A percentile compares a stretch with the other conserved stretches of the same genome.
Evolutionary conservation across 53 echinoderm and acorn worm species (phyloP).

Genomic region (Henricia sp.): DNA sequence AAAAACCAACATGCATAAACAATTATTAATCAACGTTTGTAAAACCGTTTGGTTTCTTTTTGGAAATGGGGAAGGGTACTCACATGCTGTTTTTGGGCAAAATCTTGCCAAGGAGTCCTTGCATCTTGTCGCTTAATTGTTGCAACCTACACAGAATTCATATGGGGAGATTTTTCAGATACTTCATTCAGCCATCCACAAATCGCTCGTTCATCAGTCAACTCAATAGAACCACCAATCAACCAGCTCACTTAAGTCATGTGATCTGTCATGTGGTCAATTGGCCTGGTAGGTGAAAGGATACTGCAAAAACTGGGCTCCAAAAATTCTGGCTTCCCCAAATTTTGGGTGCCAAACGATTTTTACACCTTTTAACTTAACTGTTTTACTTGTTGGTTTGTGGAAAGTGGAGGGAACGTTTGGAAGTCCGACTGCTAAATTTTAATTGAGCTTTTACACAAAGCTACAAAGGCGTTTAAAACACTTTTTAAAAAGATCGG

Average conservation of each 20-base stretch:
- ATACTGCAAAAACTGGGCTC: slow-evolving; percentile 66
- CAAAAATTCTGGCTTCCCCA: not conserved
- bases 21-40: slow-evolving; percentile 31
- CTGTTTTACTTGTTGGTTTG: no score
- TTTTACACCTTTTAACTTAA: no score
- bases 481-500: not conserved
- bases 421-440: no score
- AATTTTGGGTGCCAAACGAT: no score
- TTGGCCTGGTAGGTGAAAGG: slow-evolving; percentile 69
- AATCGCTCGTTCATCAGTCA: slow-evolving; percentile 31
- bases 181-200: slow-evolving; percentile 57
- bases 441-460: no score
- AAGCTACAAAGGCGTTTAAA: no score
- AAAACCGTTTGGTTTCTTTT: slow-evolving; percentile 38
- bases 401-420: no score
- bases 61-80: slow-evolving; percentile 70
- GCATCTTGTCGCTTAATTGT: slow-evolving; percentile 95
- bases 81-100: slow-evolving; percentile 99
- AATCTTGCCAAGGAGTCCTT: slow-evolving; percentile 92
- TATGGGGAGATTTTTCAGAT: slow-evolving; percentile 63
- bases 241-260: slow-evolving; percentile 52
- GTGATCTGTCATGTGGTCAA: slow-evolving; percentile 58
- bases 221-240: slow-evolving; percentile 40
- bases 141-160: slow-evolving; percentile 89
- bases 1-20: slow-evolving; percentile 61